These are phyloP conservation scores for Tinea pellionella DNA, from an alignment of 2,888 invertebrate genomes.

Conservation along the genomic window DNA sequence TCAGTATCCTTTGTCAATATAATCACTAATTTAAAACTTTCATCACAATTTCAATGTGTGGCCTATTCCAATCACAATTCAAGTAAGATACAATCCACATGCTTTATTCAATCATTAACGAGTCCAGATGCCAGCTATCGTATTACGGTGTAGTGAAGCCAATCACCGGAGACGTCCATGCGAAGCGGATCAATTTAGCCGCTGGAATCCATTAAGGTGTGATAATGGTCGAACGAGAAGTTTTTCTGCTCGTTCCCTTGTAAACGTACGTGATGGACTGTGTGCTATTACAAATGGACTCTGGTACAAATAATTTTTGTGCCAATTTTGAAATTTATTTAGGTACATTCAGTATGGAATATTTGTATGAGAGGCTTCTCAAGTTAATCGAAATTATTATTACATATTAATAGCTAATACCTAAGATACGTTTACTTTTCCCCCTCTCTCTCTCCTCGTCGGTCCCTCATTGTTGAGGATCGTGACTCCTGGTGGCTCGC, in stretches of 20 bases:
- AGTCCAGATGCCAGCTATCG: not conserved
- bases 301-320: not conserved
- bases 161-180: constrained; percentile 3
- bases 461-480: too few species aligned
- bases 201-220: constrained; percentile 26
- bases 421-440: too few species aligned
- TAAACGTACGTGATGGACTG: constrained; percentile 11
- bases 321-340: not conserved
- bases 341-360: too few species aligned
- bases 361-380: too few species aligned
- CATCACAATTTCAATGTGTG: too few species aligned
- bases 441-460: too few species aligned
- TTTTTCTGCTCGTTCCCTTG: constrained; percentile 21
- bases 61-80: not conserved
- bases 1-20: not conserved
- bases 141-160: not conserved
- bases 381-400: too few species aligned
- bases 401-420: too few species aligned
- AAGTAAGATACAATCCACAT: not conserved
- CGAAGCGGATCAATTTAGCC: constrained; percentile 24
- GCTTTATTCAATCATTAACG: not conserved
- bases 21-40: not conserved
- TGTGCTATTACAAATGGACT: not conserved
- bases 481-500: too few species aligned
- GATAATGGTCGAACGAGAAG: constrained; percentile 22